Evolutionary conservation across 1,140 invertebrate species (phyloP).

Genomic region (Sycophila sp.): DNA sequence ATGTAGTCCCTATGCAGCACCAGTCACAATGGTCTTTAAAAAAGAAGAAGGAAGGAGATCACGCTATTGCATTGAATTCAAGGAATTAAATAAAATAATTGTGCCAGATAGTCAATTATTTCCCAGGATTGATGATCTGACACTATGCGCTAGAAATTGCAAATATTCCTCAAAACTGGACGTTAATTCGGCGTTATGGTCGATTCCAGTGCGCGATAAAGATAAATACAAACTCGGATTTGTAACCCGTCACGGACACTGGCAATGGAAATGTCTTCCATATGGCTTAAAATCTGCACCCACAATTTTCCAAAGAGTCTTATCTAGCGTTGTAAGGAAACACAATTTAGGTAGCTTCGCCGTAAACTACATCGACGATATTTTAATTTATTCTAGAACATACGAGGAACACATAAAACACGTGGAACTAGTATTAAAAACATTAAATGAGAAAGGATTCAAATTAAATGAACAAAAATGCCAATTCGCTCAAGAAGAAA

Average conservation of each 20-base stretch:
- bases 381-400: not conserved
- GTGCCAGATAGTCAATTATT: not conserved
- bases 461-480: conserved; percentile 11
- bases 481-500: not conserved
- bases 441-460: not conserved
- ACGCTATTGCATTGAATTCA: not conserved
- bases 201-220: conserved; percentile 25
- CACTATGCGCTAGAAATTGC: not conserved
- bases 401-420: conserved; percentile 6
- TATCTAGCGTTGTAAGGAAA: not conserved
- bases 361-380: not conserved
- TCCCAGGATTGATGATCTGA: not conserved
- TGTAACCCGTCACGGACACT: not conserved
- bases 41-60: no score
- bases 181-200: conserved; percentile 30
- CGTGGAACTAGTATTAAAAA: not conserved
- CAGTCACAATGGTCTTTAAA: not conserved
- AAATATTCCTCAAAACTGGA: conserved; percentile 32
- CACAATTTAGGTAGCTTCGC: not conserved
- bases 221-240: no score
- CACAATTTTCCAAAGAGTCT: not conserved
- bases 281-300: conserved; percentile 13
- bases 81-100: not conserved
- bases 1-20: no score
- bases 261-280: conserved; percentile 32